A percentile compares a stretch with the other conserved stretches of the same genome.
phyloP scores from a whole-genome alignment of 2,113 vertebrate species.

The Rhynchomys soricoides region DNA sequence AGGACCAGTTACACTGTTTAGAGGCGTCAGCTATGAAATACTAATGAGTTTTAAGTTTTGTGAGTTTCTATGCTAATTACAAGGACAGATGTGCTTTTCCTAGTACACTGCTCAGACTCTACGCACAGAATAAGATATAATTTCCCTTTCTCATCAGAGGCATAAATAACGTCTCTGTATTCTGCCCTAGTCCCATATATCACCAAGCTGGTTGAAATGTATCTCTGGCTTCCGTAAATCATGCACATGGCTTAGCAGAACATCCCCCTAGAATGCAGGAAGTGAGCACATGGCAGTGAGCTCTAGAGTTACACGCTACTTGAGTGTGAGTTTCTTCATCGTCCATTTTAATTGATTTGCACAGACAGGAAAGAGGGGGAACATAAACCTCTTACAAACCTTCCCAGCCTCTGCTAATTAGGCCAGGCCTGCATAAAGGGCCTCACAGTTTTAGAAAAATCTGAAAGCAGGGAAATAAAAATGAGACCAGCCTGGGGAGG shows the following conservation, averaged over 20 bases:
- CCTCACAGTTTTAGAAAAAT: constrained; percentile 74
- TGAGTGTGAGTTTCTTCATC: constrained; percentile 64
- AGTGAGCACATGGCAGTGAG: constrained; percentile 56
- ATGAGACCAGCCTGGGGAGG: constrained; percentile 66
- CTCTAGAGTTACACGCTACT: constrained; percentile 58
- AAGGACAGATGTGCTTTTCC: constrained; percentile 68
- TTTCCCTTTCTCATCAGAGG: constrained; percentile 35
- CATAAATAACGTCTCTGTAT: constrained; percentile 65
- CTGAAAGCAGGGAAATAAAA: constrained; percentile 71
- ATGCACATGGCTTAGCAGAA: constrained; percentile 50
- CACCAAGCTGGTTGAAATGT: constrained; percentile 55
- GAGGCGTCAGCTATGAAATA: constrained; percentile 13
- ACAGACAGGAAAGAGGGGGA: constrained; percentile 48
- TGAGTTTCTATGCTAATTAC: constrained; percentile 68
- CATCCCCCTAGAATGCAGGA: constrained; percentile 62
- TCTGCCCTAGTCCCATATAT: constrained; percentile 43
- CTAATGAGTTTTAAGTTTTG: constrained; percentile 45
- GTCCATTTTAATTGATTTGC: constrained; percentile 72
- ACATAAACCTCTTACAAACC: constrained; percentile 56
- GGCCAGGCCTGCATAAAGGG: constrained; percentile 68
- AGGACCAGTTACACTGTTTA: constrained; percentile 27
- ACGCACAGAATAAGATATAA: constrained; percentile 42
- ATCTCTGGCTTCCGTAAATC: constrained; percentile 66
- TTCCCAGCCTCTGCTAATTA: constrained; percentile 69
- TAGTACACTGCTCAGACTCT: not conserved